These are phyloP conservation scores for Hoplias malabaricus DNA, from an alignment of 2,113 vertebrate species.

Conservation along the genomic window DNA sequence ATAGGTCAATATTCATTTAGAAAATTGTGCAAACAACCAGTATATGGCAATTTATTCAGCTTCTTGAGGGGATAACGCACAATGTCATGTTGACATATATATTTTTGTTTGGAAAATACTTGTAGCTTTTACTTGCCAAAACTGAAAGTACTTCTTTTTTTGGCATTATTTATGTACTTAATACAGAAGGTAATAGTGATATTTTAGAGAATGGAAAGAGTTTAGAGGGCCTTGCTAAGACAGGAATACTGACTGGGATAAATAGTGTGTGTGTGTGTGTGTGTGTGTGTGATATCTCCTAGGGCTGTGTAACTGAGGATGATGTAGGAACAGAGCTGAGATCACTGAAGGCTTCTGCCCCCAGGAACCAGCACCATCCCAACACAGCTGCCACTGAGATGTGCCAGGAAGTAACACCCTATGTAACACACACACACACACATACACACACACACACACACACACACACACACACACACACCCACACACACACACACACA, in stretches of 20 bases:
- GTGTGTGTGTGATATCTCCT: slow-evolving; percentile 31
- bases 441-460: slow-evolving; percentile 35
- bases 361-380: slow-evolving; percentile 70
- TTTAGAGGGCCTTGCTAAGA: neutral
- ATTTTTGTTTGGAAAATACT: no score
- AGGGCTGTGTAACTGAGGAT: slow-evolving; percentile 61
- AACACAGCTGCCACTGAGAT: slow-evolving; percentile 67
- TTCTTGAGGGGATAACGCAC: no score
- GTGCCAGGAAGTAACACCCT: slow-evolving; percentile 68
- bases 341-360: slow-evolving; percentile 74
- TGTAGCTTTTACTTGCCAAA: no score
- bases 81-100: no score
- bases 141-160: neutral
- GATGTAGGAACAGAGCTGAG: slow-evolving; percentile 67
- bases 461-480: slow-evolving; percentile 16
- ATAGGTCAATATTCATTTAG: no score
- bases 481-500: neutral
- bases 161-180: neutral
- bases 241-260: neutral
- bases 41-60: no score
- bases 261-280: slow-evolving; percentile 41
- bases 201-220: neutral
- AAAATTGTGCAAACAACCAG: no score
- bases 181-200: neutral
- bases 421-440: slow-evolving; percentile 37